Evolutionary conservation across 2,797 vertebrate species (phyloP), one percentile per base, ranked within the genome.

Genomic region (Cynodonichthys magdalenae): DNA sequence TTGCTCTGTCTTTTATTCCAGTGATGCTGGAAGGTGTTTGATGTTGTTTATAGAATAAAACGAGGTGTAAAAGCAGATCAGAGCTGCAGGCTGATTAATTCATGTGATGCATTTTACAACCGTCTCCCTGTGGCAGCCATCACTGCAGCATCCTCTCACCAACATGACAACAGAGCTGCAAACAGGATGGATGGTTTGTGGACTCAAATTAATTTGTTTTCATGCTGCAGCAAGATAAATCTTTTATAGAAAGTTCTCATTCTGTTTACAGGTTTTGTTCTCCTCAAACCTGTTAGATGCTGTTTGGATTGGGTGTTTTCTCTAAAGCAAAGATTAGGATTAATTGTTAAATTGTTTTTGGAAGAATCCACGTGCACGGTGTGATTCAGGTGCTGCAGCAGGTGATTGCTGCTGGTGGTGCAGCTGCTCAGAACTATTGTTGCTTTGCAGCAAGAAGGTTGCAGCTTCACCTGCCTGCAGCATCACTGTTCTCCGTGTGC

Each of bases 41-140:
- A 50, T 53, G 46, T 9, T 42, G 24, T 7, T 39, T 9, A 0
- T 42, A 18, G 5, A 1, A 45, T 18, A 53, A 6, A 48, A 12
- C 9, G 18, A 5, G n/a, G 11, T 41, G n/a, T 27, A 61, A 15
- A 45, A 6, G 11, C 0, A 48, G 29, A 15, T 53, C 28, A 15
- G 15, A 3, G 49, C 18, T 44, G 36, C 0, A 27, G 27, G 31
- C 4, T 29, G 19, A 28, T 5, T 14, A 19, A 52, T 71, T 20
- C 15, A 0, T 47, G 19, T 56, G 53, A 39, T 59, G 62, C n/a
- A 14, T 56, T 71, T 59, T 28, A 52, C 62, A 74, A 79, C 39
- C 8, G 65, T 44, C 49, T 63, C 39, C 51, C 57, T 5, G 46
- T 80, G 70, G 80, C 74, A 81, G 80, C 82, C 82, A 83, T 85